These are phyloP conservation scores for Sylvicola cinctus DNA, from an alignment of 2,888 invertebrate genomes.

Conservation along the genomic window DNA sequence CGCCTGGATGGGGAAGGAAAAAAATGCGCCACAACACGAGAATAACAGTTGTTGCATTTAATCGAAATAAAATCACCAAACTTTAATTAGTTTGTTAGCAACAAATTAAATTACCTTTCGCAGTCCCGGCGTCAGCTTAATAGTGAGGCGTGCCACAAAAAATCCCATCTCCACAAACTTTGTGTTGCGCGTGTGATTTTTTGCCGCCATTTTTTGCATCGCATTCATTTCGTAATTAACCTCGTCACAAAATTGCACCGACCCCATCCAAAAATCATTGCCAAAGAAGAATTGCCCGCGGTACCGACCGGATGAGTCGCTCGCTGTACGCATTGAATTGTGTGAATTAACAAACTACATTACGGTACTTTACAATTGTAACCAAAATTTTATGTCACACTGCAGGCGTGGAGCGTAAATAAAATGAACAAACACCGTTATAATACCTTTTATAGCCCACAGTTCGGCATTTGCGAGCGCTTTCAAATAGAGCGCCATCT, in stretches of 20 bases:
- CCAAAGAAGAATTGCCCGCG: constrained; percentile 56
- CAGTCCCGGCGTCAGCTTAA: constrained; percentile 14
- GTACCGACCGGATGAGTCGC: constrained; percentile 63
- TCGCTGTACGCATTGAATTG: too few relatives aligned
- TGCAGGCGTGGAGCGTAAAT: too few relatives aligned
- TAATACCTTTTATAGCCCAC: constrained; percentile 62
- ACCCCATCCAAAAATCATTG: constrained; percentile 66
- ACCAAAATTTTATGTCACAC: too few relatives aligned
- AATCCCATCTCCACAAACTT: constrained; percentile 21
- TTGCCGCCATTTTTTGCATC: constrained; percentile 9
- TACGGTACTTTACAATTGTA: too few relatives aligned
- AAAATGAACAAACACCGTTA: too few relatives aligned
- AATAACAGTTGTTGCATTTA: too few relatives aligned
- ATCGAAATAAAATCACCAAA: too few relatives aligned
- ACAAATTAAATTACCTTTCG: constrained; percentile 17
- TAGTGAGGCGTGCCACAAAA: constrained; percentile 16
- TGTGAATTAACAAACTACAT: too few relatives aligned
- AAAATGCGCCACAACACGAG: too few relatives aligned
- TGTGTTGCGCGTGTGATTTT: neutral
- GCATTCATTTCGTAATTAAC: constrained; percentile 16
- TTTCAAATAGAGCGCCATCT: constrained; percentile 33
- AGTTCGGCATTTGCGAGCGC: constrained; percentile 35
- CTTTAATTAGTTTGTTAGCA: too few relatives aligned
- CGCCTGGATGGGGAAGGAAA: too few relatives aligned
- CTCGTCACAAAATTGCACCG: constrained; percentile 45